A percentile compares a stretch with the other conserved stretches of the same genome.
These are phyloP conservation scores for Dunckerocampus dactyliophorus DNA, from an alignment of 2,113 vertebrate species.

Conservation along the genomic window DNA sequence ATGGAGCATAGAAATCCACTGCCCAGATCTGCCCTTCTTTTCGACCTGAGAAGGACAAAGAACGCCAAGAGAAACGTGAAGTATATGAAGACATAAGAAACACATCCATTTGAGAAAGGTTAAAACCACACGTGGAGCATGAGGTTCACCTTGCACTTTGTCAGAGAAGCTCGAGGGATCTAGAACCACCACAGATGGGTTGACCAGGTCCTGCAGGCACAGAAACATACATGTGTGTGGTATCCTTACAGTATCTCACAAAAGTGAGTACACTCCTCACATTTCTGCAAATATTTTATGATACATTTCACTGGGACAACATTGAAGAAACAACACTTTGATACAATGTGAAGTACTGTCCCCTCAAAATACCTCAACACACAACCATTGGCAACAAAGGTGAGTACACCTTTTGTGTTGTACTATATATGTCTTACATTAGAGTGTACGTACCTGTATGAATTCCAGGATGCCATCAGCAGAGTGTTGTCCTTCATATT, in stretches of 20 bases:
- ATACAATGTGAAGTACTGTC: not conserved
- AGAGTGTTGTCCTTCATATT: slow-evolving; percentile 94
- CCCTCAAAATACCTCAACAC: not conserved
- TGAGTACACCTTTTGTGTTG: not conserved
- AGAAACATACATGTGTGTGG: not conserved
- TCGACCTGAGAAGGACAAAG: slow-evolving; percentile 28
- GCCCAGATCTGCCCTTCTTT: slow-evolving; percentile 79
- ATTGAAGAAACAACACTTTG: no score
- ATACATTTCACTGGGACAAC: no score
- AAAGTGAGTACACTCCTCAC: not conserved
- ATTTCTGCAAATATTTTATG: no score
- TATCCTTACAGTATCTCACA: not conserved
- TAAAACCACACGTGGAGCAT: not conserved
- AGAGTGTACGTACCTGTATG: slow-evolving; percentile 78
- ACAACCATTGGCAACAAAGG: not conserved
- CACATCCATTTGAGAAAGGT: not conserved
- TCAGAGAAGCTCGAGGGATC: slow-evolving; percentile 83
- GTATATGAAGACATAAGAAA: not conserved
- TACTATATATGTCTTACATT: not conserved
- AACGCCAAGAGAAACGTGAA: not conserved
- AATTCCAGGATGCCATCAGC: slow-evolving; percentile 94
- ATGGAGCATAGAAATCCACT: slow-evolving; percentile 94
- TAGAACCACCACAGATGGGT: slow-evolving; percentile 83
- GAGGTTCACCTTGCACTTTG: slow-evolving; percentile 53
- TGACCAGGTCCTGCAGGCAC: slow-evolving; percentile 84